These are phyloP conservation scores for Talpa occidentalis DNA, from an alignment of 2,113 vertebrate genomes.

Conservation along the genomic window DNA sequence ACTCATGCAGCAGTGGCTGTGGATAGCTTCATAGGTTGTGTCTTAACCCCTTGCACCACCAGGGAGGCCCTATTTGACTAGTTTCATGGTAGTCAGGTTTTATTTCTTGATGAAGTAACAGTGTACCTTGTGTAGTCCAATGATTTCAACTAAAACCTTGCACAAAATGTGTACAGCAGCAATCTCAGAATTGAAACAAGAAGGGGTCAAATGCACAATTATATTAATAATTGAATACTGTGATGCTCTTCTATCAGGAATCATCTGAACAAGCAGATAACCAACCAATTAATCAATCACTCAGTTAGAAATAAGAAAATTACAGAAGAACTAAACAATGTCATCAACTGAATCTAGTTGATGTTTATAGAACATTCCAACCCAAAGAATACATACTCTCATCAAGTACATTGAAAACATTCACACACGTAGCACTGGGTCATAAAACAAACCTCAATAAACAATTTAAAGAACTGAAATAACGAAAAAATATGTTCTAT, in stretches of 20 bases:
- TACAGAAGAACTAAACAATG: slow-evolving; percentile 1
- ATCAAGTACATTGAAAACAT: neutral
- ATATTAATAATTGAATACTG: neutral
- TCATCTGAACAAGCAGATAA: neutral
- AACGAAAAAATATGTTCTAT: neutral
- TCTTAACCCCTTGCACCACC: no score
- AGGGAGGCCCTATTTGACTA: neutral
- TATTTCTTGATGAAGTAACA: neutral
- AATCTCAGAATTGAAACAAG: neutral
- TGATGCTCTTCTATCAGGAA: neutral
- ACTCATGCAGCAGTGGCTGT: no score
- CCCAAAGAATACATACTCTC: neutral
- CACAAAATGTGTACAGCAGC: neutral
- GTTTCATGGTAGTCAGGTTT: neutral
- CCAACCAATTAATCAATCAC: no score
- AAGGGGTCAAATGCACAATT: neutral
- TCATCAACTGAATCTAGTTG: neutral
- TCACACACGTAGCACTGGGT: slow-evolving; percentile 15
- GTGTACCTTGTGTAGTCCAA: neutral
- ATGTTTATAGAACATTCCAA: neutral
- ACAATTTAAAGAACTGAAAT: slow-evolving; percentile 2
- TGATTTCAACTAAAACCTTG: neutral
- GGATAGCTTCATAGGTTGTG: no score
- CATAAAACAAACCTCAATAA: neutral
- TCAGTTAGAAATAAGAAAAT: neutral